Conservation (phyloP, 1,140 invertebrate species). For the Drosophila pseudoananassae region DNA sequence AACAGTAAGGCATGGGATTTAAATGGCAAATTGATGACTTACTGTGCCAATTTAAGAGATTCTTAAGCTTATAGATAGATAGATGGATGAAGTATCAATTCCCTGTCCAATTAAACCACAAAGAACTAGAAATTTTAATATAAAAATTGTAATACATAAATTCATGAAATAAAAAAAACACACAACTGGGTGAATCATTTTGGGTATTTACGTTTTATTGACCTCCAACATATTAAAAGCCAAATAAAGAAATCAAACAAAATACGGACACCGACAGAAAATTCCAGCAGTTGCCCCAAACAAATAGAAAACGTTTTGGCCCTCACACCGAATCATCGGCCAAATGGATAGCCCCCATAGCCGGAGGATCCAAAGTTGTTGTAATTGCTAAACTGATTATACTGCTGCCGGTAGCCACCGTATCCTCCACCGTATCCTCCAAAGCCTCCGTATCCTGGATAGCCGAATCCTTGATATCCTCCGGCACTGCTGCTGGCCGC, state of each 20-base stretch:
- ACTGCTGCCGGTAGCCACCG: conserved; percentile 63
- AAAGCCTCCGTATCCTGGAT: conserved; percentile 45
- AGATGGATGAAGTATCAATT: neutral
- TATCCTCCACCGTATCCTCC: conserved; percentile 52
- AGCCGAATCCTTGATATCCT: conserved; percentile 46
- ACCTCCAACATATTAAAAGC: conserved; percentile 64
- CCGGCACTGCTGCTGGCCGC: conserved; percentile 57
- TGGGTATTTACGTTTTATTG: conserved; percentile 77
- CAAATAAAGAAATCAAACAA: conserved; percentile 71
- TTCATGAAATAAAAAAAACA: conserved; percentile 22
- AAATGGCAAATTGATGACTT: conserved; percentile 7
- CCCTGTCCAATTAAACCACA: neutral
- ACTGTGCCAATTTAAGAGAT: neutral
- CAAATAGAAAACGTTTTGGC: conserved; percentile 15
- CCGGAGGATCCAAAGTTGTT: conserved; percentile 52
- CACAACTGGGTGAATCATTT: conserved; percentile 57
- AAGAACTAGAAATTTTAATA: neutral
- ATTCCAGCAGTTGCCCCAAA: conserved; percentile 44
- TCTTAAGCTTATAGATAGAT: neutral
- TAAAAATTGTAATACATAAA: neutral
- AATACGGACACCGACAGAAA: conserved; percentile 49
- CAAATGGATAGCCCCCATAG: conserved; percentile 54
- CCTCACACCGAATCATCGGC: conserved; percentile 33
- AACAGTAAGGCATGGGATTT: conserved; percentile 10
- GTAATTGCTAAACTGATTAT: conserved; percentile 57